Percentiles rank a stretch among this genome's conserved stretches.
Evolutionary conservation across 1,140 invertebrate genomes (phyloP).

Genomic region (Lycorma delicatula): DNA sequence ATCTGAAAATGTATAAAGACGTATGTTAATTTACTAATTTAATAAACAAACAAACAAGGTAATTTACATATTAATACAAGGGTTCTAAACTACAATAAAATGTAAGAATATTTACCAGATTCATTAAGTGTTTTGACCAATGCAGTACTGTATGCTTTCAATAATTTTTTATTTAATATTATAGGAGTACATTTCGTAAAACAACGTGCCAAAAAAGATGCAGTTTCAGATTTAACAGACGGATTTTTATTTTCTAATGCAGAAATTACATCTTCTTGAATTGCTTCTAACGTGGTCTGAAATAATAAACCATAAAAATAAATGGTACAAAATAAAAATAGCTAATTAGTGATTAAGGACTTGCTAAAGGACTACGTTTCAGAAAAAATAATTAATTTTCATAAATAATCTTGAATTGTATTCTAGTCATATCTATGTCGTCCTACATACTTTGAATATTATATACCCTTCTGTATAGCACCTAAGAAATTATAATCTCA

Average conservation of each 20-base stretch:
- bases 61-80: too few relatives aligned
- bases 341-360: too few relatives aligned
- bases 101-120: slow-evolving; percentile 48
- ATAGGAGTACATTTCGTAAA: slow-evolving; percentile 71
- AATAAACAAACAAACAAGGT: neutral
- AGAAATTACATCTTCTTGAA: slow-evolving; percentile 75
- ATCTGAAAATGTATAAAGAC: slow-evolving; percentile 45
- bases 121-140: slow-evolving; percentile 83
- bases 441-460: too few relatives aligned
- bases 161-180: slow-evolving; percentile 82
- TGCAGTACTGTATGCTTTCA: slow-evolving; percentile 74
- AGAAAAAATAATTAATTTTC: too few relatives aligned
- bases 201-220: slow-evolving; percentile 75
- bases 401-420: too few relatives aligned
- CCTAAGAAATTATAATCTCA: too few relatives aligned
- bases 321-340: too few relatives aligned
- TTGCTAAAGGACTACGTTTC: too few relatives aligned
- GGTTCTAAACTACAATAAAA: neutral
- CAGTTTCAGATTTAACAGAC: slow-evolving; percentile 84
- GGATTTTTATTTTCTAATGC: slow-evolving; percentile 94
- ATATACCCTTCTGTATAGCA: too few relatives aligned
- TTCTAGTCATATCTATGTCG: too few relatives aligned
- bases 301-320: too few relatives aligned
- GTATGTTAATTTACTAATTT: neutral
- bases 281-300: slow-evolving; percentile 75